These are phyloP conservation scores for Saxidomus purpurata DNA, from an alignment of 1,140 invertebrate genomes.

Conservation along the genomic window DNA sequence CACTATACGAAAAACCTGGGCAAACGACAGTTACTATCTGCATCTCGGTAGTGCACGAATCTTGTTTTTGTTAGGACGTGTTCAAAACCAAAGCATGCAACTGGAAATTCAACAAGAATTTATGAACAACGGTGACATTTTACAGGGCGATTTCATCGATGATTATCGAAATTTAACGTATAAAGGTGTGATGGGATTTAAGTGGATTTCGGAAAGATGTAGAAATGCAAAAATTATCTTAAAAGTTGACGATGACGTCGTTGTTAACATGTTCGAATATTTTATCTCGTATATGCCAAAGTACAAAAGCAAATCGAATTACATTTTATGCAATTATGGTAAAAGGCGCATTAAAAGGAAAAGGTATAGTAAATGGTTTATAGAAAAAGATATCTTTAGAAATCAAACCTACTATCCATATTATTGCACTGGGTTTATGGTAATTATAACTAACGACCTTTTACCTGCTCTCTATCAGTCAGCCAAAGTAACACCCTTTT, in stretches of 20 bases:
- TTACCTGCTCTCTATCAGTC: slow-evolving; percentile 78
- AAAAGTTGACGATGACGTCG: slow-evolving; percentile 96
- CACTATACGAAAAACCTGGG: slow-evolving; percentile 79
- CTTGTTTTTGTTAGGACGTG: slow-evolving; percentile 91
- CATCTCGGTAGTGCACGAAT: slow-evolving; percentile 56
- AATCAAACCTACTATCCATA: slow-evolving; percentile 45
- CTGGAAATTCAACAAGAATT: slow-evolving; percentile 56
- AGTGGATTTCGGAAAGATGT: slow-evolving; percentile 91
- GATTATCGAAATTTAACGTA: slow-evolving; percentile 76
- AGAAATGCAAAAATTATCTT: slow-evolving; percentile 90
- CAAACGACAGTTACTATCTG: slow-evolving; percentile 59
- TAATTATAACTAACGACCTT: slow-evolving; percentile 83
- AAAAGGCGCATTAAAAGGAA: slow-evolving; percentile 43
- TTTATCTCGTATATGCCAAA: slow-evolving; percentile 1
- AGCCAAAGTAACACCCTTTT: slow-evolving; percentile 74
- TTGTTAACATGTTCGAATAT: slow-evolving; percentile 90
- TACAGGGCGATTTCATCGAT: slow-evolving; percentile 79
- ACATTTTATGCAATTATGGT: slow-evolving; percentile 54
- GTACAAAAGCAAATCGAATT: background rate
- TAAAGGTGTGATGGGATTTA: slow-evolving; percentile 93
- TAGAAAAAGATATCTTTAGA: slow-evolving; percentile 47
- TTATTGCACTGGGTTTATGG: slow-evolving; percentile 84
- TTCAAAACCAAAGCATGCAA: slow-evolving; percentile 80
- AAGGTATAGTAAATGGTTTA: slow-evolving; percentile 43
- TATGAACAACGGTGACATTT: slow-evolving; percentile 66